Evolutionary conservation across 1,140 invertebrate species (phyloP).

Genomic region (Ceratosolen solmsi): DNA sequence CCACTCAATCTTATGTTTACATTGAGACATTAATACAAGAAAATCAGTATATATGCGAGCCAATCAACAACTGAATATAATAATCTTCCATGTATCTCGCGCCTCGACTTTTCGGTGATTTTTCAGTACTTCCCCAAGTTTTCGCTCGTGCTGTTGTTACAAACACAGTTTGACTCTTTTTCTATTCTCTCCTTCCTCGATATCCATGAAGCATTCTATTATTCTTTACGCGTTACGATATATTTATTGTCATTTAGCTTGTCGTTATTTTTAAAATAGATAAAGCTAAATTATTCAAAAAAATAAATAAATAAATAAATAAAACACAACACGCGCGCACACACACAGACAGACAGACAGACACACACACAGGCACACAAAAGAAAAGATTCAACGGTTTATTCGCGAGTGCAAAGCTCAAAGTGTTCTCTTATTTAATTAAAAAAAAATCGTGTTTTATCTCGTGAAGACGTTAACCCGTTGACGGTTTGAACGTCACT

Average conservation of each 20-base stretch:
- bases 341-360: too few relatives aligned
- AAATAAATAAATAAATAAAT: background rate
- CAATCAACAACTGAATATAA: background rate
- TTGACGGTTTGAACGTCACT: background rate
- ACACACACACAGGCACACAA: too few relatives aligned
- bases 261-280: background rate
- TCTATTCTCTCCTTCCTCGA: conserved; percentile 3
- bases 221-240: background rate
- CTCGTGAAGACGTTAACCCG: conserved; percentile 6
- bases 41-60: background rate
- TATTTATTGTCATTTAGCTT: background rate
- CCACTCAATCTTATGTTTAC: conserved; percentile 15
- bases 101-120: conserved; percentile 7
- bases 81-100: background rate
- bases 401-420: conserved; percentile 9
- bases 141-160: conserved; percentile 22
- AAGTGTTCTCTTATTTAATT: conserved; percentile 15
- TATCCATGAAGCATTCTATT: background rate
- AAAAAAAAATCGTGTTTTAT: background rate
- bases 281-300: background rate
- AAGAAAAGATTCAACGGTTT: too few relatives aligned
- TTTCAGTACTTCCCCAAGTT: conserved; percentile 25
- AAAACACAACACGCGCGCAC: too few relatives aligned
- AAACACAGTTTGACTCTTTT: background rate
- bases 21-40: background rate